A percentile compares a stretch with the other conserved stretches of the same genome.
These are phyloP conservation scores for Argentina silus DNA, from an alignment of 2,797 vertebrate species.

Conservation along the genomic window DNA sequence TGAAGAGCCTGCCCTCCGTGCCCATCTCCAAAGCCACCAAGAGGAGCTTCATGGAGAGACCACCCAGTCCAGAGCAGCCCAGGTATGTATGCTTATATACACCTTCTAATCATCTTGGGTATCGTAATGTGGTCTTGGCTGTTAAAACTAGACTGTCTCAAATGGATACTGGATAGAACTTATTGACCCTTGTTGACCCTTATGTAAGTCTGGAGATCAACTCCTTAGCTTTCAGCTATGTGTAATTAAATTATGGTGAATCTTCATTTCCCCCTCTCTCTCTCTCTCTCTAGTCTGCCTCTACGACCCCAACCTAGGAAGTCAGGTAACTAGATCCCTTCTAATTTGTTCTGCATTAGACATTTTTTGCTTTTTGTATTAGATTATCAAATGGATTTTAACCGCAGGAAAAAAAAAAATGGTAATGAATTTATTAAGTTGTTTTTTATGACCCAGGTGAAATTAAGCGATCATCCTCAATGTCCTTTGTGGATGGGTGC, in stretches of 20 bases:
- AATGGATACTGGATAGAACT: not conserved
- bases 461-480: constrained; percentile 93
- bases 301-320: constrained; percentile 81
- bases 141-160: not conserved
- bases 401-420: not conserved
- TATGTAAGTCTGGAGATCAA: not conserved
- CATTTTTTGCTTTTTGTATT: not conserved
- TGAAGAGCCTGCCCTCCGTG: constrained; percentile 77
- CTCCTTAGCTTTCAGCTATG: too few relatives aligned
- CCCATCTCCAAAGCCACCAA: constrained; percentile 85
- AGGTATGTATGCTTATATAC: constrained; percentile 75
- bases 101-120: not conserved
- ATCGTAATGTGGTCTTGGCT: not conserved
- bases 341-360: not conserved
- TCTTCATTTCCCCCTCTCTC: too few relatives aligned
- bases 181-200: not conserved
- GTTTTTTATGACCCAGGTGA: constrained; percentile 78
- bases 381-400: not conserved
- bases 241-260: too few relatives aligned
- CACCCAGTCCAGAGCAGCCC: constrained; percentile 82
- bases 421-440: not conserved
- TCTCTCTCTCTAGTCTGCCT: constrained; percentile 67
- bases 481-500: constrained; percentile 96
- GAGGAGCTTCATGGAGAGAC: constrained; percentile 83
- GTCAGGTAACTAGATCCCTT: constrained; percentile 80